Evolutionary conservation across 2,113 vertebrate species (phyloP), one percentile per base, ranked within the genome.

Genomic region (Circaetus gallicus): DNA sequence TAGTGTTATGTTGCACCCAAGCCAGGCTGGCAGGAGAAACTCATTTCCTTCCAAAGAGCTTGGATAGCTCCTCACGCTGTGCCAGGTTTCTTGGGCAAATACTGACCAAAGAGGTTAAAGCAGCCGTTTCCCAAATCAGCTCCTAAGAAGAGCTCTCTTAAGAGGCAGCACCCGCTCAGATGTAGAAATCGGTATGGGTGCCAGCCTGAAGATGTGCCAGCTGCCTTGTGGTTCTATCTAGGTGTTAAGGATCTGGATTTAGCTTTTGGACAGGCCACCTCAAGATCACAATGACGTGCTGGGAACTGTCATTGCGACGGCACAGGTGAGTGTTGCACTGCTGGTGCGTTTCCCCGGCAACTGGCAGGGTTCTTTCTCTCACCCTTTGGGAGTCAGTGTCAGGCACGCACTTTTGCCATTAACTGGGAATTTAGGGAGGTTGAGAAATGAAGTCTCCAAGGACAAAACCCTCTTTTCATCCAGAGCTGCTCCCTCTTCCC

Each of bases 1-100:
- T 36, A 8, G 36, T 17, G 42, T 70, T 76, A 56, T 0, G 0
- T 2, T 61, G 16, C 32, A 45, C 16, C 26, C 49, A 45, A 38
- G 34, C 45, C 50, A 50, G 47, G 19, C 83, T 67, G 32, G 13
- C 83, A 89, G 72, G 42, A 87, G 45, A 59, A 73, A 50, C 45
- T 70, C 0, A 18, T 52, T 83, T 90, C 40, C 34, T 49, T 90
- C 49, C 32, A 31, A 21, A 70, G 42, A 38, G 32, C 45, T 72
- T 22, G 7, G 13, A 16, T 80, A 40, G 24, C 61, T 82, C 42
- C 28, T 89, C 32, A 59, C 5, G 2, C 63, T 61, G 31, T 76
- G 45, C 19, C 36, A 26, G 18, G 11, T 43, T 86, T 87, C 56
- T 42, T 88, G 73, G n/a, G 31, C 70, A 59, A 83, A 71, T 59